These are phyloP conservation scores for Sialia sialis DNA, from an alignment of 2,113 vertebrate species.

Conservation along the genomic window DNA sequence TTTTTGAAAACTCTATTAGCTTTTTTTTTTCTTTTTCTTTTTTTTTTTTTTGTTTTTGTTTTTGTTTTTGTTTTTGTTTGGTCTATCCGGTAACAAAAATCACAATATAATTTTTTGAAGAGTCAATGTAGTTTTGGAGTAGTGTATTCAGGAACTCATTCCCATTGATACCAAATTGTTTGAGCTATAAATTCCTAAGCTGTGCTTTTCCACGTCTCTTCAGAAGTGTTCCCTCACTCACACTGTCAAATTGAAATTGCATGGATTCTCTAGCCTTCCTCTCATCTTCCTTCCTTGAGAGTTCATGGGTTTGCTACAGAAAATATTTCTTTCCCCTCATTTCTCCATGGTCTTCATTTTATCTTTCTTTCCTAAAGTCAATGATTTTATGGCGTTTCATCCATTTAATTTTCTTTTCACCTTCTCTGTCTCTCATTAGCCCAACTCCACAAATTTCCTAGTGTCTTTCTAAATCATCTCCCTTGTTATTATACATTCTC, in stretches of 20 bases:
- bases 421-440: not conserved
- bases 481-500: not conserved
- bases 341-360: not conserved
- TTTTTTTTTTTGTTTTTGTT: no score
- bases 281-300: not conserved
- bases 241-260: not conserved
- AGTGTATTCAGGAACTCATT: not conserved
- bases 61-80: no score
- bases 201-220: not conserved
- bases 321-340: not conserved
- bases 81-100: not conserved
- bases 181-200: not conserved
- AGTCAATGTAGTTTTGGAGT: not conserved
- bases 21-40: not conserved
- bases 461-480: not conserved
- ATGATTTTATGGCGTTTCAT: not conserved
- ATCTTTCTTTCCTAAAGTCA: not conserved
- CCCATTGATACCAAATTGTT: not conserved
- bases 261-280: rapidly evolving
- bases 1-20: not conserved
- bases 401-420: not conserved
- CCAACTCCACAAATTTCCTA: not conserved
- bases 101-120: not conserved
- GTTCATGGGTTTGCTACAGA: not conserved
- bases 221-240: not conserved